Conservation (phyloP, 2,797 vertebrate species). For the Loris lydekkerianus region DNA sequence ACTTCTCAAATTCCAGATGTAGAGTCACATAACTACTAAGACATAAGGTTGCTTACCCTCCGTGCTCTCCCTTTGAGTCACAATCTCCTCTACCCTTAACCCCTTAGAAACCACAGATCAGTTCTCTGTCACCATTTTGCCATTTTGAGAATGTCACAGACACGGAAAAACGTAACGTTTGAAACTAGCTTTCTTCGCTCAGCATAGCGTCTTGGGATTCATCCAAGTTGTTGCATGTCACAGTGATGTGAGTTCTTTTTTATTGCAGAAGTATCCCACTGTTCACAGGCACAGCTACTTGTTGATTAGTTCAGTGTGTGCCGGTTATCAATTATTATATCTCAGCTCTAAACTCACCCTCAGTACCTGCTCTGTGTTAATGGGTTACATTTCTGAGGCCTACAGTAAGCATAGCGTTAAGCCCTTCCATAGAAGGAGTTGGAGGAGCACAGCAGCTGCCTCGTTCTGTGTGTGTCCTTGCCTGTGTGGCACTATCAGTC, state of each 20-base stretch:
- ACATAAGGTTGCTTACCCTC: neutral
- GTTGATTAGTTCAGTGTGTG: neutral
- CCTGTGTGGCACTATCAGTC: no score
- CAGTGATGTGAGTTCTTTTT: neutral
- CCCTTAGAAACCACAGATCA: neutral
- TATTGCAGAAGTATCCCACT: neutral
- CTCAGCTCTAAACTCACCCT: neutral
- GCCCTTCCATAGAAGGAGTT: neutral
- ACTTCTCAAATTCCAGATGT: no score
- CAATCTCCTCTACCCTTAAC: no score
- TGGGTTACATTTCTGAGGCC: accelerated
- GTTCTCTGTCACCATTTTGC: neutral
- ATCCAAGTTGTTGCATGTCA: neutral
- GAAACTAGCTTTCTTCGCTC: neutral
- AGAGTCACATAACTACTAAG: neutral
- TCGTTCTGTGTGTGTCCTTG: neutral
- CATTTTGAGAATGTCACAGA: neutral
- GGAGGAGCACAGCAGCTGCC: neutral
- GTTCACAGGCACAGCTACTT: neutral
- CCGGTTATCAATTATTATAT: neutral
- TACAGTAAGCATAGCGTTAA: neutral
- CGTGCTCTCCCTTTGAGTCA: neutral
- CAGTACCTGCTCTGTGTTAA: neutral
- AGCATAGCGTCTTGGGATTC: neutral
- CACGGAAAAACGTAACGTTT: neutral